These are phyloP conservation scores for Myzus persicae DNA, from an alignment of 1,140 invertebrate genomes.

Conservation along the genomic window DNA sequence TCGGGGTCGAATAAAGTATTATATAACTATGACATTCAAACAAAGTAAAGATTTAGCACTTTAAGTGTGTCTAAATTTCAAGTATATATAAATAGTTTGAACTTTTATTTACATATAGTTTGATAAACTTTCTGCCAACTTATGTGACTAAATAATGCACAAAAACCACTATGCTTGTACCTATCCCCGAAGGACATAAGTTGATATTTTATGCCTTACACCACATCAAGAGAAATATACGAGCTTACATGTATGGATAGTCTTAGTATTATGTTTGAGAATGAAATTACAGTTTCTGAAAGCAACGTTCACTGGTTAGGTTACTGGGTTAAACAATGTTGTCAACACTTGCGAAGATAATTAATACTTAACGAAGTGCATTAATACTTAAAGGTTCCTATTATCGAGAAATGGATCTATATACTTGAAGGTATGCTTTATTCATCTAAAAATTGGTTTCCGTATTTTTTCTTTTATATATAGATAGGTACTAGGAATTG, in stretches of 20 bases:
- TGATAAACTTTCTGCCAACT: not conserved
- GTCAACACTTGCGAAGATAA: not conserved
- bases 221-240: not conserved
- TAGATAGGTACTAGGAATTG: not conserved
- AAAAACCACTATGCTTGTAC: not conserved
- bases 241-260: not conserved
- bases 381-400: not conserved
- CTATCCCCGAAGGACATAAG: not conserved
- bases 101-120: not conserved
- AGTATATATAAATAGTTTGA: not conserved
- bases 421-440: not conserved
- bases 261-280: not conserved
- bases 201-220: not conserved
- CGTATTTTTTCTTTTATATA: not conserved
- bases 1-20: not conserved
- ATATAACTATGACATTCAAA: not conserved
- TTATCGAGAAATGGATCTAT: not conserved
- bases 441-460: not conserved
- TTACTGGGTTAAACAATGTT: not conserved
- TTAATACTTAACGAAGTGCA: not conserved
- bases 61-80: not conserved
- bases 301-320: not conserved
- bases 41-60: not conserved
- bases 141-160: constrained; percentile 2
- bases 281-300: not conserved